Base-by-base conservation (phyloP, 2,113 vertebrate genomes). In the Herpetotheres cachinnans region DNA sequence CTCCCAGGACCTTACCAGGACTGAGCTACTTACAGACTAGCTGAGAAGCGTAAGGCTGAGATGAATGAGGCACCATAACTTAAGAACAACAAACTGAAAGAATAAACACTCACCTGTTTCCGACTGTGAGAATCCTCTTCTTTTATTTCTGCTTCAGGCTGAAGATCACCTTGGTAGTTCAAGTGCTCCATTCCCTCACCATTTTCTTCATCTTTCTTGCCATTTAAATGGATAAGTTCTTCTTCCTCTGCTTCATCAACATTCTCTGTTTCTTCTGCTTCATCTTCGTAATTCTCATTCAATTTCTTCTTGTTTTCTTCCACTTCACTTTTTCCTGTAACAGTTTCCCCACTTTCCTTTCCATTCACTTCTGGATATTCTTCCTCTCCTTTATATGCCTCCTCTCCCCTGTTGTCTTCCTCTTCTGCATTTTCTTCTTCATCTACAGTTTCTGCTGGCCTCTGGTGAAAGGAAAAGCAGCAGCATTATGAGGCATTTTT, bases 401-500 rank as follows among this genome's bases (percentile, higher is more conserved):
- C 91, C 85, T 93, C 97, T 30, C 19, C 84, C 29, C 29, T 90
- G 34, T 86, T 93, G 71, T 86, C 66, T 88, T 95, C 97, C 79
- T 96, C 95, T 86, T 97, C 97, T 63, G 77, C 81, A 26, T 97
- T 96, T 96, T 98, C 98, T 96, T 98, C 98, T 87, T 98, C 98
- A 25, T 98, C 98, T 29, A 98, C 98, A 82, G 96, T 98, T 97
- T 98, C 98, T 93, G 98, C 98, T 77, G 98, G 98, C 44, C 97
- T 98, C 98, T 98, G 91, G 55, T 34, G 34, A 89, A 96, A 66
- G 26, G 55, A 94, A 96, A 95, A 91, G 38, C 73, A 95, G 88
- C 56, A 81, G 13, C 32, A 56, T 79, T 84, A 66, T 54, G 47
- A 87, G n/a, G 49, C 26, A 70, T 80, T 89, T 84, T 80, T 71